Evolutionary conservation across 2,888 invertebrate genomes (phyloP), one percentile per base, ranked within the genome.

Genomic region (Miltochrista miniata): DNA sequence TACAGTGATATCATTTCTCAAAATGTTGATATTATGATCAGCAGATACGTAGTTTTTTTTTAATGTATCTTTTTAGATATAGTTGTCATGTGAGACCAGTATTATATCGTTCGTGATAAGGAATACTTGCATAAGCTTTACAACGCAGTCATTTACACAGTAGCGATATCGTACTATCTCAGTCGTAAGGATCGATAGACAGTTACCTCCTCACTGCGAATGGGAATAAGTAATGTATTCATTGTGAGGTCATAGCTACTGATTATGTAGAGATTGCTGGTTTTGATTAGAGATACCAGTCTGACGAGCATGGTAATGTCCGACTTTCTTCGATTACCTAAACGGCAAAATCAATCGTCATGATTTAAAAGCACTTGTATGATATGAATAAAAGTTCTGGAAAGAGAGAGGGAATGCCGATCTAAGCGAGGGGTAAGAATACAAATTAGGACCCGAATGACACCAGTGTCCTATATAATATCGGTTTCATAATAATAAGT

Each of bases 111-210:
- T 46, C 57, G 46, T 47, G 70, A 76, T 76, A 77, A 72, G 56
- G 51, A 62, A 62, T 61, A 66, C 65, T 68, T 68, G 64, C 65
- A 72, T 54, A 56, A 76, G 72, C 18, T 76, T 75, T 76, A 72
- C 68, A 72, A 70, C 73, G 70, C 73, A 70, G 76, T 68, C 75
- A 73, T 76, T 72, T 68, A 56, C 51, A 57, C 46, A 30, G 51
- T 45, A 48, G 50, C 51, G 39, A 48, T 64, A 62, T 65, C 59
- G 70, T 61, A 59, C 61, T 57, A 64, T 59, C 45, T 45, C 14
- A 11, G 18, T 13, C 18, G 60, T 51, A 51, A 46, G 38, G 56
- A 39, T 31, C 45, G 38, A 47, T 45, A 43, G 48, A 51, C 54
- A 54, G 54, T 46, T 47, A 47, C 40, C 36, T 44, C 60, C 50